Conservation (phyloP, 2,888 invertebrate species). For the Drosophila pseudotakahashii region DNA sequence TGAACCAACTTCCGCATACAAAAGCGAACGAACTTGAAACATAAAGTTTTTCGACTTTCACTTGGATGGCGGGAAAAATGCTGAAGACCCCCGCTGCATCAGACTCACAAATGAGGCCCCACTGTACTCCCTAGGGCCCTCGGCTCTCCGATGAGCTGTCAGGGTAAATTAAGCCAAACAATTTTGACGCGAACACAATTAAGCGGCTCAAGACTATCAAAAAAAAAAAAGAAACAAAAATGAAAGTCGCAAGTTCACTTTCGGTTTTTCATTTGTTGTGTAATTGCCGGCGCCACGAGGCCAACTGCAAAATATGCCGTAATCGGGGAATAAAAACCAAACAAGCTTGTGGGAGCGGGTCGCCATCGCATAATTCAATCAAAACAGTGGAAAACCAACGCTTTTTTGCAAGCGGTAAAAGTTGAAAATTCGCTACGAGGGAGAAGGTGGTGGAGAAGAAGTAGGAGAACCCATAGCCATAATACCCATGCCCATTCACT, state of each 20-base stretch:
- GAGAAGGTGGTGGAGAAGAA: conserved; percentile 3
- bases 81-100: conserved; percentile 35
- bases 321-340: conserved; percentile 52
- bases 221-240: conserved; percentile 35
- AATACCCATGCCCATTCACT: conserved; percentile 36
- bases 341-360: conserved; percentile 34
- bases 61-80: conserved; percentile 37
- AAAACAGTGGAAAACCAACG: conserved; percentile 48
- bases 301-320: conserved; percentile 73
- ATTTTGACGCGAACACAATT: conserved; percentile 72
- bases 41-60: conserved; percentile 58
- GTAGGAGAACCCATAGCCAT: background rate
- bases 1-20: conserved; percentile 48
- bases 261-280: conserved; percentile 68
- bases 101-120: conserved; percentile 55
- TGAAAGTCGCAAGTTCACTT: conserved; percentile 78
- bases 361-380: conserved; percentile 69
- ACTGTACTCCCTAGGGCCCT: conserved; percentile 42
- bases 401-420: conserved; percentile 56
- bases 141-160: conserved; percentile 48
- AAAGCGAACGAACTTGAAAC: conserved; percentile 63
- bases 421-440: conserved; percentile 69
- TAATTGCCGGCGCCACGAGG: conserved; percentile 75
- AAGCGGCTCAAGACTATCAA: conserved; percentile 70
- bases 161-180: conserved; percentile 73